phyloP scores from a whole-genome alignment of 1,140 invertebrate species.

The Anastrepha obliqua region DNA sequence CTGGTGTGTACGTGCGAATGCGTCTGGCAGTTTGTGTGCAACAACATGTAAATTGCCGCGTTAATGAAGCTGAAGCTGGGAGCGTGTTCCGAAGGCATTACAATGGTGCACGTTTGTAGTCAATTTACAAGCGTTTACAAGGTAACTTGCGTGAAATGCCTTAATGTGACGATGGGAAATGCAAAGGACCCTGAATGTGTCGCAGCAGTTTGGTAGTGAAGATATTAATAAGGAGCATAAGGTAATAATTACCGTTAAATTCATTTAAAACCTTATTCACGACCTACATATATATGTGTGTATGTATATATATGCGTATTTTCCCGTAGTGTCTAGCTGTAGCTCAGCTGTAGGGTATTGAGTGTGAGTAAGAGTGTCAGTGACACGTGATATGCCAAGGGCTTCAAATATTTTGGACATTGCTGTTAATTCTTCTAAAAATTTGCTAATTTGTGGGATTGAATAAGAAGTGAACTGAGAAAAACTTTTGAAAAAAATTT shows the following conservation, averaged over 20 bases:
- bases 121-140: constrained; percentile 41
- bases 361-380: too few relatives aligned
- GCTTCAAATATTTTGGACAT: too few relatives aligned
- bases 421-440: too few relatives aligned
- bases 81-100: constrained; percentile 22
- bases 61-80: constrained; percentile 31
- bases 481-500: too few relatives aligned
- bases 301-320: neutral
- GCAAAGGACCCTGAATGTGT: neutral
- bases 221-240: too few relatives aligned
- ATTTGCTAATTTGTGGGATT: too few relatives aligned
- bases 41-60: constrained; percentile 29
- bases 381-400: too few relatives aligned
- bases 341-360: too few relatives aligned
- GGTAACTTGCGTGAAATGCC: neutral
- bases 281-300: neutral
- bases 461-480: too few relatives aligned
- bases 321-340: too few relatives aligned
- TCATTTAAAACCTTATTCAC: neutral
- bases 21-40: neutral
- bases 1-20: neutral
- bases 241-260: neutral
- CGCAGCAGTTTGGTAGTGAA: too few relatives aligned
- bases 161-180: neutral
- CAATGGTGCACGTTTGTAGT: neutral